phyloP scores from a whole-genome alignment of 1,140 invertebrate genomes.

The Drosophila obscura region DNA sequence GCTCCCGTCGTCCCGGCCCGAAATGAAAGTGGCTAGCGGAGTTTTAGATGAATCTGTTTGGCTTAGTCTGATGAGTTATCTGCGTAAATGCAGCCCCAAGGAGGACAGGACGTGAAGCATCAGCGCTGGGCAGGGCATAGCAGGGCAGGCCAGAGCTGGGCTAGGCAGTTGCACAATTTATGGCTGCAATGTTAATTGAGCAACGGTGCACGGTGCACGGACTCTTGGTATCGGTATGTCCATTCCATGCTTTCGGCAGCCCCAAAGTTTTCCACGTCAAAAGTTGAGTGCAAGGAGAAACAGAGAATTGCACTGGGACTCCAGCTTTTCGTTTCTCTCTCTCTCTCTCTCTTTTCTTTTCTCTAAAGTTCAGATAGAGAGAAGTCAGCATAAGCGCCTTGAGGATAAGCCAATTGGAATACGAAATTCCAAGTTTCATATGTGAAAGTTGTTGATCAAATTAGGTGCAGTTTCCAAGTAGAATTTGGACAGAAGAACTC shows the following conservation, averaged over 20 bases:
- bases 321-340: no score
- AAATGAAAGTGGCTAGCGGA: conserved; percentile 80
- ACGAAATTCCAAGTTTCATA: conserved; percentile 40
- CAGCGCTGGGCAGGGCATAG: not conserved
- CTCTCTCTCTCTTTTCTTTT: no score
- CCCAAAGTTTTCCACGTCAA: conserved; percentile 15
- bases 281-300: no score
- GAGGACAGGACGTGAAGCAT: not conserved
- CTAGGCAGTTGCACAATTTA: conserved; percentile 66
- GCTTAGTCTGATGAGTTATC: conserved; percentile 82
- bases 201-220: conserved; percentile 28
- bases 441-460: conserved; percentile 46
- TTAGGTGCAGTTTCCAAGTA: conserved; percentile 30
- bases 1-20: not conserved
- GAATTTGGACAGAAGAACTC: not conserved
- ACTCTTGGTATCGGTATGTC: conserved; percentile 3
- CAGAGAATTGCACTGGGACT: no score
- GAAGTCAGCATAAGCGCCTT: no score
- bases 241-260: conserved; percentile 27
- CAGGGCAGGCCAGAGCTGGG: conserved; percentile 4
- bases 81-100: conserved; percentile 64
- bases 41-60: conserved; percentile 81
- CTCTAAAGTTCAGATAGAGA: no score
- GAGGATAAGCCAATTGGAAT: not conserved
- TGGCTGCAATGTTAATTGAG: conserved; percentile 78